These are phyloP conservation scores for Noturus placidus DNA, from an alignment of 2,113 vertebrate species.

Conservation along the genomic window DNA sequence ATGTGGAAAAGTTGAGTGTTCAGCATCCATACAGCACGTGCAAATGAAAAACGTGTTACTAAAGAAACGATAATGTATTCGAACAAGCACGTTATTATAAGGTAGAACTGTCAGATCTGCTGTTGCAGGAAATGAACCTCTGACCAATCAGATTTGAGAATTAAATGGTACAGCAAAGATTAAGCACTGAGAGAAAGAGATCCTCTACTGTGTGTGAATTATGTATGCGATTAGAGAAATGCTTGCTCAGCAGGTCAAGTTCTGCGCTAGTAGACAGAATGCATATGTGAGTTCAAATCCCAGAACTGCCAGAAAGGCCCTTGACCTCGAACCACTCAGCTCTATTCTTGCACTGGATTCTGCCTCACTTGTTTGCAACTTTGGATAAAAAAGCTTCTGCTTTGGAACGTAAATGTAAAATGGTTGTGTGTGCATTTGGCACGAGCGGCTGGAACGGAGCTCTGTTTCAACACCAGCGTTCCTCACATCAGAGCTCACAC, in stretches of 20 bases:
- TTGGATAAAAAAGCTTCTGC: background rate
- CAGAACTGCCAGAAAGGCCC: background rate
- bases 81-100: background rate
- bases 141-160: background rate
- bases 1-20: background rate
- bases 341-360: slow-evolving; percentile 10
- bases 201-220: slow-evolving; percentile 29
- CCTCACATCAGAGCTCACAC: slow-evolving; percentile 66
- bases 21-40: background rate
- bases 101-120: background rate
- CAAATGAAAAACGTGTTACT: background rate
- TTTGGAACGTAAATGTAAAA: background rate
- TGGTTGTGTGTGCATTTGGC: slow-evolving; percentile 33
- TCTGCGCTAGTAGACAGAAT: background rate
- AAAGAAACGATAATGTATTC: background rate
- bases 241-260: background rate
- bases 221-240: slow-evolving; percentile 13
- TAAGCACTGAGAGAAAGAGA: background rate
- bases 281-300: background rate
- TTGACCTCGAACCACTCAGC: background rate
- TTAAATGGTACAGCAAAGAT: background rate
- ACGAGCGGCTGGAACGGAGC: slow-evolving; percentile 45
- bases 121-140: background rate
- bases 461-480: slow-evolving; percentile 70
- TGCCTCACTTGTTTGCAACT: background rate